Evolutionary conservation across 2,888 invertebrate genomes (phyloP).

Genomic region (Dusona sp.): DNA sequence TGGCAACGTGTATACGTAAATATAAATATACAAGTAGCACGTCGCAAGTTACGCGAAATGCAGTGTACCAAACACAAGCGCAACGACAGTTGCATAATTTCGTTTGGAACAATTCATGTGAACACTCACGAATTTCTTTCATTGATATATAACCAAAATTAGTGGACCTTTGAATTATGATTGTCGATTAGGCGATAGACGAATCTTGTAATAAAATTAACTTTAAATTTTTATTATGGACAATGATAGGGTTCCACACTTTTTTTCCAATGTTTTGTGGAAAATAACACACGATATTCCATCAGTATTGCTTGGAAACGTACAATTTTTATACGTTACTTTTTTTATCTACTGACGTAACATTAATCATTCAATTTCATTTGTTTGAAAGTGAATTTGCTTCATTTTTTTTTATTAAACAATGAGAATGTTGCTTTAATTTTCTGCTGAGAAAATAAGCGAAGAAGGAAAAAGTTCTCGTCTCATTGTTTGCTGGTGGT

Average conservation of each 20-base stretch:
- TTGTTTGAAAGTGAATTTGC: background rate
- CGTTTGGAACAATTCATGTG: background rate
- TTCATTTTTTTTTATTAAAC: background rate
- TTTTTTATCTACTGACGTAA: too few relatives aligned
- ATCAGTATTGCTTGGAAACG: background rate
- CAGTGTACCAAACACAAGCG: background rate
- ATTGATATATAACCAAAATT: background rate
- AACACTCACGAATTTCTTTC: background rate
- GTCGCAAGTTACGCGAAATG: background rate
- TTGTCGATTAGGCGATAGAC: background rate
- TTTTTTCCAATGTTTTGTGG: background rate
- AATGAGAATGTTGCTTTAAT: background rate
- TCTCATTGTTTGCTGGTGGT: conserved; percentile 28
- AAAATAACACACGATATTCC: background rate
- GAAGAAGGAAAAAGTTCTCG: background rate
- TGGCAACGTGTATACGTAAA: background rate
- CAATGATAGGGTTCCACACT: background rate
- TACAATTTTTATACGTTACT: too few relatives aligned
- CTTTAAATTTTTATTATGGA: background rate
- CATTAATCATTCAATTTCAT: background rate
- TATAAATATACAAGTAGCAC: conserved; percentile 21
- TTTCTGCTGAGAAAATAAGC: background rate
- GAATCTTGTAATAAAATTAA: background rate
- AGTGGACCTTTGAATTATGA: background rate
- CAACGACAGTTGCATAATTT: conserved; percentile 3